Evolutionary conservation across 2,888 invertebrate genomes (phyloP).

Genomic region (Ormyrus labotus): DNA sequence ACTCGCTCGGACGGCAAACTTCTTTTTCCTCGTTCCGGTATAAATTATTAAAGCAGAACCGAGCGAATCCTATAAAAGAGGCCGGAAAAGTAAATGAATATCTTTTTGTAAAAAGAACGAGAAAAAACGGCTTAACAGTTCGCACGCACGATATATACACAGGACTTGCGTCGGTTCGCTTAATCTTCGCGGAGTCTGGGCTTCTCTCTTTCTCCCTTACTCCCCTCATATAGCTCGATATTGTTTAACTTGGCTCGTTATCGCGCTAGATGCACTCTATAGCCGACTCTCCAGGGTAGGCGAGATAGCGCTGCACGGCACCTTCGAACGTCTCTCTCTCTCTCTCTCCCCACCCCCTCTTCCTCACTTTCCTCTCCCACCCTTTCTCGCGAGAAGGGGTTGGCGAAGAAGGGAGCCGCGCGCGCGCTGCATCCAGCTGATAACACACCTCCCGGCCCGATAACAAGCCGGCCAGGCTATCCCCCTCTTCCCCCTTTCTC

Average conservation of each 20-base stretch:
- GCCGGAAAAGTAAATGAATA: not conserved
- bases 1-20: too few species aligned
- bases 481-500: slow-evolving; percentile 54
- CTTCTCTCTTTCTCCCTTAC: slow-evolving; percentile 59
- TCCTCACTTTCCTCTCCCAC: slow-evolving; percentile 46
- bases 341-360: slow-evolving; percentile 45
- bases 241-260: slow-evolving; percentile 76
- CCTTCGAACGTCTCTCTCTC: slow-evolving; percentile 49
- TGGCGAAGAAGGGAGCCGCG: slow-evolving; percentile 62
- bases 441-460: slow-evolving; percentile 72
- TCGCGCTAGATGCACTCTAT: slow-evolving; percentile 75
- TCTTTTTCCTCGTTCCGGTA: too few species aligned
- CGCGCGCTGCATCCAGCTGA: slow-evolving; percentile 72
- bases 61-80: too few species aligned
- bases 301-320: slow-evolving; percentile 61
- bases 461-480: slow-evolving; percentile 74
- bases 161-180: slow-evolving; percentile 61
- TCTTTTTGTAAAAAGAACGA: too few species aligned
- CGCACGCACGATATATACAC: slow-evolving; percentile 22
- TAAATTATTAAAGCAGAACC: too few species aligned
- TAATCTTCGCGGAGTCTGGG: slow-evolving; percentile 69
- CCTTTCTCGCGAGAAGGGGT: slow-evolving; percentile 46
- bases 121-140: slow-evolving; percentile 31
- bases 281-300: slow-evolving; percentile 72
- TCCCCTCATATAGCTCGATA: slow-evolving; percentile 73